A percentile compares a stretch with the other conserved stretches of the same genome.
Conservation (phyloP, 2,113 vertebrate species). For the Strigops habroptila region DNA sequence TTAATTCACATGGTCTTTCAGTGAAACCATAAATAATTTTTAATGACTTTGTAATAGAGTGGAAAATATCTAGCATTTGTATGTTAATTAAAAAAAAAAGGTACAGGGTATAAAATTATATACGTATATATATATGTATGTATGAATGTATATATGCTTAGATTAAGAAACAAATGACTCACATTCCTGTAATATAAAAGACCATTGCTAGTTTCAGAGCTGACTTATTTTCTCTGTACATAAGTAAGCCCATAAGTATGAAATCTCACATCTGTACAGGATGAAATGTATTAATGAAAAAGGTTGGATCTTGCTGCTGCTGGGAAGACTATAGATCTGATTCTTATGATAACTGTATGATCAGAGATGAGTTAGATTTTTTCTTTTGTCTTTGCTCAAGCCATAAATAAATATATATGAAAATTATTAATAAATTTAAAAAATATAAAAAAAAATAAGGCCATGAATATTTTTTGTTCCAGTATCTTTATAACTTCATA, state of each 20-base stretch:
- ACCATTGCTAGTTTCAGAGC: slow-evolving; percentile 69
- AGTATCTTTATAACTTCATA: neutral
- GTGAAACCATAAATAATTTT: slow-evolving; percentile 74
- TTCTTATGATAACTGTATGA: slow-evolving; percentile 74
- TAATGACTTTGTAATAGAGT: slow-evolving; percentile 77
- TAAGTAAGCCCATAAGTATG: slow-evolving; percentile 70
- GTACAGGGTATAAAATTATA: slow-evolving; percentile 78
- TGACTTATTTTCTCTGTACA: slow-evolving; percentile 78
- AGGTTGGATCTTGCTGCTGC: slow-evolving; percentile 70
- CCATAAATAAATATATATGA: slow-evolving; percentile 80
- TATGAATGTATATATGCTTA: slow-evolving; percentile 76
- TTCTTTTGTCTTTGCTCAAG: slow-evolving; percentile 84
- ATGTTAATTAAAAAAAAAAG: slow-evolving; percentile 69
- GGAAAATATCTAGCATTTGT: slow-evolving; percentile 73
- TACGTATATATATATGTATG: slow-evolving; percentile 69
- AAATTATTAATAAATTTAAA: slow-evolving; percentile 82
- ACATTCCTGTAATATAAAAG: slow-evolving; percentile 80
- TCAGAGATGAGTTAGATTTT: slow-evolving; percentile 74
- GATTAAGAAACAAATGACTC: slow-evolving; percentile 65
- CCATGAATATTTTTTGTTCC: slow-evolving; percentile 65
- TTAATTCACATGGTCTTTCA: slow-evolving; percentile 76
- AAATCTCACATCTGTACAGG: slow-evolving; percentile 76
- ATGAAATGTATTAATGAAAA: slow-evolving; percentile 77
- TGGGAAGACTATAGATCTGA: slow-evolving; percentile 66
- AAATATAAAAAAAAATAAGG: slow-evolving; percentile 69